These are phyloP conservation scores for Drosophila falleni DNA, from an alignment of 2,888 invertebrate genomes.

Conservation along the genomic window DNA sequence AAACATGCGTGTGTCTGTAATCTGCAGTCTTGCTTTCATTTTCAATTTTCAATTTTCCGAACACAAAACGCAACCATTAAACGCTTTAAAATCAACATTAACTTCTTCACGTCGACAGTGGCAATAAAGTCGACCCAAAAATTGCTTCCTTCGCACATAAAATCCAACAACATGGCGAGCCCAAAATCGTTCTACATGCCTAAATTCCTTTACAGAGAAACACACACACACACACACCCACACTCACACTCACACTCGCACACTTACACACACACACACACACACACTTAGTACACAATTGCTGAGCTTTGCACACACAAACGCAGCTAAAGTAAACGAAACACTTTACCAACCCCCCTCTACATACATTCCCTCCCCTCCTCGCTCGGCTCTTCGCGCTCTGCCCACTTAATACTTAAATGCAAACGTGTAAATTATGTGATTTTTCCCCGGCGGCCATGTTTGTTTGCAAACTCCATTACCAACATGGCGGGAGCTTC, in stretches of 20 bases:
- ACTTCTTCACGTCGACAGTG: constrained; percentile 62
- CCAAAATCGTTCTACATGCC: constrained; percentile 62
- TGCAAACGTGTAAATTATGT: constrained; percentile 81
- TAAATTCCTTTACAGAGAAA: constrained; percentile 55
- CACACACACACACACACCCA: constrained; percentile 24
- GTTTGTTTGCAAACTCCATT: constrained; percentile 80
- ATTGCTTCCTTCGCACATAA: constrained; percentile 77
- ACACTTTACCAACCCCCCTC: constrained; percentile 59
- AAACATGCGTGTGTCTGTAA: constrained; percentile 53
- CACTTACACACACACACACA: constrained; percentile 21
- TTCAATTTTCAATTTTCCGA: constrained; percentile 71
- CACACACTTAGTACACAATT: constrained; percentile 43
- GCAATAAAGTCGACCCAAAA: constrained; percentile 79
- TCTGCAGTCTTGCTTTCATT: constrained; percentile 46
- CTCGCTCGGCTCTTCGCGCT: constrained; percentile 19
- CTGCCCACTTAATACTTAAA: constrained; percentile 78
- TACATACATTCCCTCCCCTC: neutral
- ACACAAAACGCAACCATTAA: constrained; percentile 67
- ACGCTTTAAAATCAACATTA: constrained; percentile 79
- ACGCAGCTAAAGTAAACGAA: constrained; percentile 73
- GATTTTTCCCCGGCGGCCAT: constrained; percentile 81
- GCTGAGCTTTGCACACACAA: constrained; percentile 71
- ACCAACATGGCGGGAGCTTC: constrained; percentile 78
- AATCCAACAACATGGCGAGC: constrained; percentile 59
- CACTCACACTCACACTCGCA: constrained; percentile 19